Base-by-base conservation (phyloP, 2,888 invertebrate genomes). In the Phlogophora meticulosa region DNA sequence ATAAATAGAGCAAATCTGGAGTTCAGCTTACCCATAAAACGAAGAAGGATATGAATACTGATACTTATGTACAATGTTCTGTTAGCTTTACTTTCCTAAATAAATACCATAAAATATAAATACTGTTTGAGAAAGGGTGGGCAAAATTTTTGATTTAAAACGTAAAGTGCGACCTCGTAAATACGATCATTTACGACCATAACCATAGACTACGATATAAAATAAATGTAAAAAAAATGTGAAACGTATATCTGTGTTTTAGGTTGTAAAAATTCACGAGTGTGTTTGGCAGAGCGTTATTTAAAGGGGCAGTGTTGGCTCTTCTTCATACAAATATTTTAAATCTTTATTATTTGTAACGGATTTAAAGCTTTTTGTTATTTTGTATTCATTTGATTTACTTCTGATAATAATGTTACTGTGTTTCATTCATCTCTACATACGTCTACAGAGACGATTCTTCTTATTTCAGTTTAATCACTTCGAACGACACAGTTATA, bases 191-290 rank as follows among this genome's bases (percentile, higher is more conserved):
- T 76, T 75, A 81, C 61, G 81, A 81, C 82, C 83, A 75, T 68
- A 65, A 73, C 78, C 64, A 56, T 72, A 85, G 83, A 84, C 80
- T 79, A 79, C 81, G 78, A 78, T 86, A 82, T 85, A 88, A 90
- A 90, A 90, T 89, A 85, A 81, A 80, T 73, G 71, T 76, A 68
- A 89, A 88, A 90, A 88, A 89, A 89, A 28, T 76, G 79, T 76
- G 58, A 80, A 85, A 80, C 78, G 48, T 64, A 68, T 71, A 28
- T 28, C 69, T 74, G 61, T 80, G 79, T 82, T 85, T 80, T 80
- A 64, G 75, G 79, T 75, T 78, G 82, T 87, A 88, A 87, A 88
- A 86, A 83, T 85, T 86, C 82, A 87, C 79, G 84, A 85, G 72
- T 85, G 74, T 80, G 78, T 82, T 76, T 75, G 66, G 74, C 48